phyloP scores from a whole-genome alignment of 2,797 vertebrate species.

The Octomys mimax region DNA sequence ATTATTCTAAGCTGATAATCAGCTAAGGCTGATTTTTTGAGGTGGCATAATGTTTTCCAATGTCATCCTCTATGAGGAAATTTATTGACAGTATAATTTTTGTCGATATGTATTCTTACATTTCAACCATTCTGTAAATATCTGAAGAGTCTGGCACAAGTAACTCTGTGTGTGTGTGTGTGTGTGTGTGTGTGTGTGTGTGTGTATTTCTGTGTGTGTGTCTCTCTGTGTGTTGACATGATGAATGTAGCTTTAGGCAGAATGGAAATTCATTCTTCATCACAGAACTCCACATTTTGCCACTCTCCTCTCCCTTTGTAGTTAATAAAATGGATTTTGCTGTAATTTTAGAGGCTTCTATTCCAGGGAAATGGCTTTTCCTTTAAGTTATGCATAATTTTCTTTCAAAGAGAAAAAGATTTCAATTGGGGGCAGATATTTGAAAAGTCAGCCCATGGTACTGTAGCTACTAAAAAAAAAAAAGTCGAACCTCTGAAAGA shows the following conservation, averaged over 20 bases:
- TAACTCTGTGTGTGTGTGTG: background rate
- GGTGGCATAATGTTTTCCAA: background rate
- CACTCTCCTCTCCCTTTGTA: slow-evolving; percentile 37
- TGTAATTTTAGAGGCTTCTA: background rate
- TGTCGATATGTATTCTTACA: background rate
- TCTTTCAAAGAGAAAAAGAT: slow-evolving; percentile 60
- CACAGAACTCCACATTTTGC: background rate
- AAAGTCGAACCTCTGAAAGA: background rate
- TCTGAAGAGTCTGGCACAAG: background rate
- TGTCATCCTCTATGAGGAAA: background rate
- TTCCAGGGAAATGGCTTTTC: slow-evolving; percentile 23
- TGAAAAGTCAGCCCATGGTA: background rate
- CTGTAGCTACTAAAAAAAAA: background rate
- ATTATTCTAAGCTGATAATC: background rate
- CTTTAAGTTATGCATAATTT: slow-evolving; percentile 6
- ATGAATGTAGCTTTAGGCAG: background rate
- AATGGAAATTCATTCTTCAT: background rate
- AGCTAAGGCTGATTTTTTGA: background rate
- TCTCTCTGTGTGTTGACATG: background rate
- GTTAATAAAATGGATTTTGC: slow-evolving; percentile 42
- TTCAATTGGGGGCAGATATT: background rate
- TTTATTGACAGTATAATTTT: background rate
- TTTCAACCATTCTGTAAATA: slow-evolving; percentile 9
- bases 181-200: background rate
- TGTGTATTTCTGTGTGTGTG: no score